Base-by-base conservation (phyloP, 2,797 vertebrate species). In the Etheostoma nigrum region DNA sequence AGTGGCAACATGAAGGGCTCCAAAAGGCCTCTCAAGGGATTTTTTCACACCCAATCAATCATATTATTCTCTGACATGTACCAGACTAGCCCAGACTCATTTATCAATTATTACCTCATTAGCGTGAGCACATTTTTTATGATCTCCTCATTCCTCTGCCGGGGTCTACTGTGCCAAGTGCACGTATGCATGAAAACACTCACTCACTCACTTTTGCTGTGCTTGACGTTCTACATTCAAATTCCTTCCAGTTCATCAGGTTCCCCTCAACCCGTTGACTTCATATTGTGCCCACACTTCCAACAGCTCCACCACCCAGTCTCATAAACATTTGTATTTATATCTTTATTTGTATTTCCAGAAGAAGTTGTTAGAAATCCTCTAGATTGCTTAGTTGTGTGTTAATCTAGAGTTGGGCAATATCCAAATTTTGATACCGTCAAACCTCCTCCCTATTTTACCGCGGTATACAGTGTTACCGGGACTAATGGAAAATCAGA, bases 51-150 rank as follows among this genome's bases (percentile, higher is more conserved):
- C 5, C 36, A 19, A 27, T 72, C 42, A 42, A 67, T 73, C 68
- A 57, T 53, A 6, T 18, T 48, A 2, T 53, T 47, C 59, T 40
- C 40, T 74, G 58, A 64, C 64, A n/a, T 18, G 30, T 36, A 60
- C 47, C 59, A 65, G 53, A 51, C 27, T 62, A 55, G 44, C 44
- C 18, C 36, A 23, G 40, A 49, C 65, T 42, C 44, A 77, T 81
- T 66, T 47, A 48, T 73, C 74, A 54, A 11, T 52, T 64, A 54
- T 67, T 48, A 81, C 66, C 59, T 70, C 71, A 47, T 67, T 80
- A 83, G 45, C 2, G 8, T 48, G 23, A 16, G 5, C 6, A 6
- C 40, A 54, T 44, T 54, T 58, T 67, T 71, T 62, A 55, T 21
- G 7, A 33, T 51, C 55, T 70, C 51, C 23, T 71, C 52, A 67